Conservation (phyloP, 2,888 invertebrate species). For the Gymnoscelis rufifasciata region DNA sequence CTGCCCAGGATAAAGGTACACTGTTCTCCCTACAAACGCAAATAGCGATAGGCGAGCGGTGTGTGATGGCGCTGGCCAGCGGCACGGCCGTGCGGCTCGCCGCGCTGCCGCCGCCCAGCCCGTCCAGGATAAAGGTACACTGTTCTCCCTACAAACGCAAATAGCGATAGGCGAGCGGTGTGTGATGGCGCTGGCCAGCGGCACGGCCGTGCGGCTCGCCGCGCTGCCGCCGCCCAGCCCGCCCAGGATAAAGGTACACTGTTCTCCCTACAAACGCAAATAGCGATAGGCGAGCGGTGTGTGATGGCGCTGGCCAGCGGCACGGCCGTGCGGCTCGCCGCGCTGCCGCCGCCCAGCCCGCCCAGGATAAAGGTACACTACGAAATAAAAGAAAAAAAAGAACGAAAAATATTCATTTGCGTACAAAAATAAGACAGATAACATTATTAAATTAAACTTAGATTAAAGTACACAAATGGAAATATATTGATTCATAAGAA, state of each 20-base stretch:
- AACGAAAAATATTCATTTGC: too few species aligned
- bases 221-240: slow-evolving; percentile 83
- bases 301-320: slow-evolving; percentile 93
- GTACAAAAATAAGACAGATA: too few species aligned
- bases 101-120: slow-evolving; percentile 83
- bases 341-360: slow-evolving; percentile 82
- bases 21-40: slow-evolving; percentile 76
- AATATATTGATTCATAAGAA: too few species aligned
- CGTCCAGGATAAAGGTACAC: slow-evolving; percentile 66
- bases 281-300: slow-evolving; percentile 91
- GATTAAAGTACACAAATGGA: too few species aligned
- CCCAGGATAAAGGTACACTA: slow-evolving; percentile 67
- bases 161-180: slow-evolving; percentile 92
- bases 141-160: too few species aligned
- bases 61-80: slow-evolving; percentile 92
- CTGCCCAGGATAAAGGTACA: slow-evolving; percentile 62
- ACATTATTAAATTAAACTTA: too few species aligned
- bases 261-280: slow-evolving; percentile 87
- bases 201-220: slow-evolving; percentile 88
- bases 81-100: slow-evolving; percentile 90
- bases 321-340: slow-evolving; percentile 88
- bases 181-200: slow-evolving; percentile 92
- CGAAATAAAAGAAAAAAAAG: too few species aligned
- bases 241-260: slow-evolving; percentile 65
- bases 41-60: slow-evolving; percentile 90